Conservation (phyloP, 2,888 invertebrate species). For the Leptinotarsa juncta region DNA sequence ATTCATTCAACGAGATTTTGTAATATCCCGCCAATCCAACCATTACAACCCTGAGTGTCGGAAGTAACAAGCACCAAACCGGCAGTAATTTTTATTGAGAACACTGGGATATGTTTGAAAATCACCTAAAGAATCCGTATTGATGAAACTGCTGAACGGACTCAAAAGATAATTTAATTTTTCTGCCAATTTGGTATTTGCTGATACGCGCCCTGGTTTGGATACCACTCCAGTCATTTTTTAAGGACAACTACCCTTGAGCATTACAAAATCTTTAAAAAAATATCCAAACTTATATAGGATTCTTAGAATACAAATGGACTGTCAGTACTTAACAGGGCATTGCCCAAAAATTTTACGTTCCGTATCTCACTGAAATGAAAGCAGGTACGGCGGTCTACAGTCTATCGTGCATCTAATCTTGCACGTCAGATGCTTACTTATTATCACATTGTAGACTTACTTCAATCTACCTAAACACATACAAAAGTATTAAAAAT, state of each 20-base stretch:
- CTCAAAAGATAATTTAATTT: conserved; percentile 20
- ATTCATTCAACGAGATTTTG: conserved; percentile 48
- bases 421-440: conserved; percentile 60
- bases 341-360: conserved; percentile 46
- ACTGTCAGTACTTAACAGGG: conserved; percentile 60
- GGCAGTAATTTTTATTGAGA: conserved; percentile 41
- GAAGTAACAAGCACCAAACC: conserved; percentile 54
- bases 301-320: conserved; percentile 63
- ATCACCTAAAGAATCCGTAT: conserved; percentile 17
- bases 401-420: conserved; percentile 59
- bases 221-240: conserved; percentile 48
- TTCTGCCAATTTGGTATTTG: conserved; percentile 51
- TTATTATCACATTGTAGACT: conserved; percentile 61
- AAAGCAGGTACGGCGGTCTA: conserved; percentile 63
- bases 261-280: conserved; percentile 64
- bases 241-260: conserved; percentile 59
- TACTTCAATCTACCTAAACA: conserved; percentile 58
- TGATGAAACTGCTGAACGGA: neutral
- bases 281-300: conserved; percentile 64
- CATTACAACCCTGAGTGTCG: conserved; percentile 59
- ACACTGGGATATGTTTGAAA: conserved; percentile 42
- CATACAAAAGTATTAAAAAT: conserved; percentile 65
- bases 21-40: conserved; percentile 43
- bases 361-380: conserved; percentile 60
- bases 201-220: conserved; percentile 51